Evolutionary conservation across 2,888 invertebrate species (phyloP), one percentile per base, ranked within the genome.

Genomic region (Leptodirus hochenwartii): DNA sequence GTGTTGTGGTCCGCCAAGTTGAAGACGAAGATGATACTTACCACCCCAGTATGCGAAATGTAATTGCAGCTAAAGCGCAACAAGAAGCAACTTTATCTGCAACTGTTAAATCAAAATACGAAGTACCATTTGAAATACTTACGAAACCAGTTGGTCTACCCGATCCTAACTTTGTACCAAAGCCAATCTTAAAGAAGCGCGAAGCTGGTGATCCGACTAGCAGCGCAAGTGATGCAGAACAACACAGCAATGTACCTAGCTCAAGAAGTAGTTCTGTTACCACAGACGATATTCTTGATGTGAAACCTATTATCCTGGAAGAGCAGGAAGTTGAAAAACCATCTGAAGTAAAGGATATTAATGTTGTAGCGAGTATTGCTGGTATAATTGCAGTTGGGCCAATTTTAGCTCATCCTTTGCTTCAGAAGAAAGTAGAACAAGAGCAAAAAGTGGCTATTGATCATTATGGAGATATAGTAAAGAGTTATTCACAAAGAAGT

Each of bases 391-490:
- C 51, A 14, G 52, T 53, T 10, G 47, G 51, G 28, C 43, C 52
- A 25, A 43, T 49, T 5, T 48, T 52, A 27, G 48, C 52, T n/a
- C 42, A 46, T 28, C 32, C 39, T 3, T 39, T 52, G 5, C 24
- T 48, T 2, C 43, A 47, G 17, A 46, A 45, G 51, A 60, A 41
- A 29, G 49, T 62, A 15, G 59, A 59, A 27, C 76, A 78, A 39
- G 76, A 73, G 50, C 64, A 69, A 1, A 67, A 63, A 47, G 72
- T 72, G 1, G 70, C 76, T 1, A 74, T 77, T 10, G 78, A 79
- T 54, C 76, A 80, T 47, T 84, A 84, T 43, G 76, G 77, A 11
- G 80, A 74, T 47, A 71, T 84, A 38, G 77, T 84, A 2, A 69
- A 67, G 42, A 76, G 72, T 47, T 71, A 71, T 42, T 71, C 77